These are phyloP conservation scores for Chelmon rostratus DNA, from an alignment of 2,797 vertebrate species.

Conservation along the genomic window DNA sequence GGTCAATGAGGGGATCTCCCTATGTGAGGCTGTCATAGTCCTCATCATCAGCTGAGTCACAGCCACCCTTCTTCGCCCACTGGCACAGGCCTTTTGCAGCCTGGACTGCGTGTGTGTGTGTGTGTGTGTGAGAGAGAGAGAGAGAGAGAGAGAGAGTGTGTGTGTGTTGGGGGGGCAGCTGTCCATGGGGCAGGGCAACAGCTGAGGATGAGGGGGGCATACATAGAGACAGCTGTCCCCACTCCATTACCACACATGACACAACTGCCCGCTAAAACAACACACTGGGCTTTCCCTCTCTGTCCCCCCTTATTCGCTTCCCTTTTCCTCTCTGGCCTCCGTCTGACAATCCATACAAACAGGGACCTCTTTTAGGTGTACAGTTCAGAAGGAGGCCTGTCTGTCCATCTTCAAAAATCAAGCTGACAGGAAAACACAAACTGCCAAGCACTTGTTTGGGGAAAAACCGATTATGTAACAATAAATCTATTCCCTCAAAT, in stretches of 20 bases:
- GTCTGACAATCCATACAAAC: conserved; percentile 23
- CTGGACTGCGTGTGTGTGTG: conserved; percentile 68
- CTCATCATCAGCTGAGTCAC: conserved; percentile 84
- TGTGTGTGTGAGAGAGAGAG: conserved; percentile 63
- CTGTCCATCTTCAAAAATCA: conserved; percentile 19
- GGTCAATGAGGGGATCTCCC: conserved; percentile 50
- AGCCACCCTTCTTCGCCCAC: conserved; percentile 79
- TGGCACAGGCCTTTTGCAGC: conserved; percentile 88
- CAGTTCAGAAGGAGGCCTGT: conserved; percentile 18
- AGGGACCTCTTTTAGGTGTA: conserved; percentile 19
- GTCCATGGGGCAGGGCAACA: conserved; percentile 92
- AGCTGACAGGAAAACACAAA: conserved; percentile 38
- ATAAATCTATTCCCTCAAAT: conserved; percentile 40
- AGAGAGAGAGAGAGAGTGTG: too few relatives aligned
- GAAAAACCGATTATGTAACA: conserved; percentile 47
- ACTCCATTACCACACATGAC: conserved; percentile 83
- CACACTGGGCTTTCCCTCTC: conserved; percentile 72
- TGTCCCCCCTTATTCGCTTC: conserved; percentile 56
- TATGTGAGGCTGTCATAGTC: conserved; percentile 49
- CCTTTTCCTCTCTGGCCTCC: conserved; percentile 34
- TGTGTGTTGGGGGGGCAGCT: conserved; percentile 88
- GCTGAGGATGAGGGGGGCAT: conserved; percentile 90
- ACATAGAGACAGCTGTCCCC: conserved; percentile 90
- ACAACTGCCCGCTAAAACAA: conserved; percentile 80
- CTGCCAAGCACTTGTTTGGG: conserved; percentile 18